Percentiles rank a stretch among this genome's conserved stretches.
Conservation (phyloP, 2,113 vertebrate species). For the Albula glossodonta region DNA sequence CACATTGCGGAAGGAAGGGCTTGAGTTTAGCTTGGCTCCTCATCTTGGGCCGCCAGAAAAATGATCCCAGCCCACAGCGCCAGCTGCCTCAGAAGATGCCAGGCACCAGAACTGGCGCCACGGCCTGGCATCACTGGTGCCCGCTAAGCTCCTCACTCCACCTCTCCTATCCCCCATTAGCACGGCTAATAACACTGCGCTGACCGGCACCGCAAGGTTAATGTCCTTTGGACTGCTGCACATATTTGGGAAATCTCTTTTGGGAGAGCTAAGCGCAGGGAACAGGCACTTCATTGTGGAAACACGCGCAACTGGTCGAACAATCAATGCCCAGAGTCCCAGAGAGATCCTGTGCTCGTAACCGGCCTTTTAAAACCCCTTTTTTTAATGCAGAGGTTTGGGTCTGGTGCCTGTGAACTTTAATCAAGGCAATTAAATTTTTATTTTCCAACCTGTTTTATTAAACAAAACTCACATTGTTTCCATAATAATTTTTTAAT, state of each 20-base stretch:
- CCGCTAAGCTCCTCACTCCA: slow-evolving; percentile 6
- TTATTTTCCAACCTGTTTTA: slow-evolving; percentile 14
- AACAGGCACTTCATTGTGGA: slow-evolving; percentile 46
- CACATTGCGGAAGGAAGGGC: slow-evolving; percentile 40
- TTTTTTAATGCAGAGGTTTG: slow-evolving; percentile 38
- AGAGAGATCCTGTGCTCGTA: slow-evolving; percentile 36
- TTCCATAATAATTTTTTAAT: slow-evolving; percentile 46
- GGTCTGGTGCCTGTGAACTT: slow-evolving; percentile 32
- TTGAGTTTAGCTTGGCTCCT: slow-evolving; percentile 45
- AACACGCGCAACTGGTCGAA: slow-evolving; percentile 47
- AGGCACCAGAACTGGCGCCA: slow-evolving; percentile 31
- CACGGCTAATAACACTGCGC: slow-evolving; percentile 34
- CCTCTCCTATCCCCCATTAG: slow-evolving; percentile 23
- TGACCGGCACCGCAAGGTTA: slow-evolving; percentile 38
- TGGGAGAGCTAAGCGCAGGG: neutral
- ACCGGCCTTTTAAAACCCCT: slow-evolving; percentile 42
- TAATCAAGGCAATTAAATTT: slow-evolving; percentile 23
- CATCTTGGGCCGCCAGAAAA: slow-evolving; percentile 19
- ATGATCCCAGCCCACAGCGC: slow-evolving; percentile 10
- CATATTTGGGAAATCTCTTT: slow-evolving; percentile 49
- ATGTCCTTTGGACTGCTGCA: slow-evolving; percentile 35
- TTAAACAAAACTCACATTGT: slow-evolving; percentile 37
- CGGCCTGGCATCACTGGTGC: slow-evolving; percentile 31
- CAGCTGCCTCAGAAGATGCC: slow-evolving; percentile 22
- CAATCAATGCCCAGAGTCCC: slow-evolving; percentile 35